Evolutionary conservation across 2,797 vertebrate genomes (phyloP).

Genomic region (Xiphophorus birchmanni): DNA sequence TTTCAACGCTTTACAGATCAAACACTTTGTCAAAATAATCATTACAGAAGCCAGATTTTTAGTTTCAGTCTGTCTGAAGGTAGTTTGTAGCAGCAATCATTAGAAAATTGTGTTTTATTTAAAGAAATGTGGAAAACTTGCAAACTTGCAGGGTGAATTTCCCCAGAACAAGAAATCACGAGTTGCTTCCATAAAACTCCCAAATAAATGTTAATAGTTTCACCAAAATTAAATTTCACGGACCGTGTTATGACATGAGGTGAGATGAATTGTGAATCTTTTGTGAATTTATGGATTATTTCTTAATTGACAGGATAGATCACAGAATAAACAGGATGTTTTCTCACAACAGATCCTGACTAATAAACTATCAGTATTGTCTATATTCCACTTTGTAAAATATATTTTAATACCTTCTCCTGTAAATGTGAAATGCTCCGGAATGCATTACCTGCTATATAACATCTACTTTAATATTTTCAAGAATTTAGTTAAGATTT

Average conservation of each 20-base stretch:
- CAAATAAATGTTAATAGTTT: background rate
- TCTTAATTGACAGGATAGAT: background rate
- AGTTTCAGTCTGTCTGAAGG: background rate
- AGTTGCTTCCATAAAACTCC: background rate
- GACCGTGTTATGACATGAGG: background rate
- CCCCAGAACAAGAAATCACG: background rate
- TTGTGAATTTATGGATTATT: background rate
- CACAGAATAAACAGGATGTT: background rate
- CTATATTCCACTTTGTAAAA: background rate
- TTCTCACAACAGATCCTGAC: background rate
- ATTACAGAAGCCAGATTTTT: background rate
- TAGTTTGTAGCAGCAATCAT: background rate
- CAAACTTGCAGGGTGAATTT: background rate
- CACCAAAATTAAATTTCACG: background rate
- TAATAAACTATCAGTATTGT: background rate
- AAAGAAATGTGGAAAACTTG: background rate
- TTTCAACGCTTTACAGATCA: background rate
- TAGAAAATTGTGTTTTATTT: background rate
- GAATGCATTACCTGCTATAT: background rate
- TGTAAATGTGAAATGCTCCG: background rate
- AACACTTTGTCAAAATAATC: background rate
- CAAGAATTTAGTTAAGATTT: background rate
- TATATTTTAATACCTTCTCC: background rate
- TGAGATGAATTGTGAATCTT: background rate
- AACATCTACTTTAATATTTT: background rate